Percentiles rank a stretch among this genome's conserved stretches.
These are phyloP conservation scores for Diceros bicornis DNA, from an alignment of 2,797 vertebrate genomes.

Conservation along the genomic window DNA sequence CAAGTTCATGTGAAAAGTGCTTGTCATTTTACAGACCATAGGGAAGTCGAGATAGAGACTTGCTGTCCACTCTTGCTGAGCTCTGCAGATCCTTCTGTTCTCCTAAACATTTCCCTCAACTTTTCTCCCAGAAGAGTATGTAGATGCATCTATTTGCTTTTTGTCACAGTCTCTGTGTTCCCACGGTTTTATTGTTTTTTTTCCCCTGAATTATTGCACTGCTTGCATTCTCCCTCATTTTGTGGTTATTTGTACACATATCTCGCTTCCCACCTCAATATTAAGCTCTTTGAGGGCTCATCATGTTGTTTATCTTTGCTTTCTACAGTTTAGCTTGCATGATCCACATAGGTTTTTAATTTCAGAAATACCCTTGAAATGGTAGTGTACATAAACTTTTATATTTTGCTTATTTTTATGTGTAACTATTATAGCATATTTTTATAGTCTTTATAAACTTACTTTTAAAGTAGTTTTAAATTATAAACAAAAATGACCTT, in stretches of 20 bases:
- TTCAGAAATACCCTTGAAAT: conserved; percentile 45
- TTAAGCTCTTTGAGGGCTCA: conserved; percentile 5
- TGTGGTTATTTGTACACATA: not conserved
- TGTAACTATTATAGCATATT: not conserved
- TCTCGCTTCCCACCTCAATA: not conserved
- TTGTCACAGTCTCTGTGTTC: not conserved
- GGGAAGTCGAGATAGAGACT: not conserved
- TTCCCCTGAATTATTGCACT: not conserved
- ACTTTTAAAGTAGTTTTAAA: conserved; percentile 48
- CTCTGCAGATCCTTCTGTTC: not conserved
- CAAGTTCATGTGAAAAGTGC: not conserved
- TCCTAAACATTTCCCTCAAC: not conserved
- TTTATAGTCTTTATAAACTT: conserved; percentile 60
- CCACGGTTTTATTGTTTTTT: not conserved
- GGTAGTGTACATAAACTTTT: conserved; percentile 20
- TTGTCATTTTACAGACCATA: not conserved
- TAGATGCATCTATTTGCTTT: not conserved
- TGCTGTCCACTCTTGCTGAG: not conserved
- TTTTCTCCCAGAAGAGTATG: not conserved
- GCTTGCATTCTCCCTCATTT: not conserved
- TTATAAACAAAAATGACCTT: not conserved
- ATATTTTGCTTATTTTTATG: conserved; percentile 44
- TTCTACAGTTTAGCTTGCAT: not conserved
- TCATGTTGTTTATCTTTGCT: conserved; percentile 28
- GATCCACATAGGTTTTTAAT: conserved; percentile 6